A percentile compares a stretch with the other conserved stretches of the same genome.
phyloP scores from a whole-genome alignment of 2,113 vertebrate species.

The Galbula dea region DNA sequence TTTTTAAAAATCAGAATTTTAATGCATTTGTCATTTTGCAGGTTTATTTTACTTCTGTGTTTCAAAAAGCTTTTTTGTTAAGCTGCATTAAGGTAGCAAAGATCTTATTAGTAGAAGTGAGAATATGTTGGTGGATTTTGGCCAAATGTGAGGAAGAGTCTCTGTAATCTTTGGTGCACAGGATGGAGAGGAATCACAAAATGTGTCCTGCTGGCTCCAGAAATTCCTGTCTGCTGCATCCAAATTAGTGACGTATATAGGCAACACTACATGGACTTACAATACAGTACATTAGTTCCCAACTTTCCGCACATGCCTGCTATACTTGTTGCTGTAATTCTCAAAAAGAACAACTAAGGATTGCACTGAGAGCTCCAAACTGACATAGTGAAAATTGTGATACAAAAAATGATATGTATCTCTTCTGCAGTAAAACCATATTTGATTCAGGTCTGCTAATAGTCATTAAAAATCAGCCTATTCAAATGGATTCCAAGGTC shows the following conservation, averaged over 20 bases:
- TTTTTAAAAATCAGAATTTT: neutral
- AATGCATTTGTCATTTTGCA: neutral
- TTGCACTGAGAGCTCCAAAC: neutral
- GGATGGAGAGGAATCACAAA: neutral
- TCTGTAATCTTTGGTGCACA: neutral
- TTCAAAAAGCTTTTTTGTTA: neutral
- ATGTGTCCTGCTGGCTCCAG: neutral
- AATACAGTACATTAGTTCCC: neutral
- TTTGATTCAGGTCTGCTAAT: neutral
- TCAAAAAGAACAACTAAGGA: neutral
- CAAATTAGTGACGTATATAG: neutral
- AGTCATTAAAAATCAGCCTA: neutral
- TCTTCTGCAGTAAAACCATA: neutral
- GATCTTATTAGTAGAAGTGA: neutral
- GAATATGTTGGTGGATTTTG: neutral
- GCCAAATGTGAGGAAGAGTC: neutral
- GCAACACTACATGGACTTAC: neutral
- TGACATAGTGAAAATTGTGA: neutral
- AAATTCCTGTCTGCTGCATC: neutral
- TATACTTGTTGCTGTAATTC: neutral
- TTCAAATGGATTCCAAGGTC: neutral
- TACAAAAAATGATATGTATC: neutral
- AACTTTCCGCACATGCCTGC: neutral
- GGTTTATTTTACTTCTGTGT: neutral
- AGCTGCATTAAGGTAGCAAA: neutral